phyloP scores from a whole-genome alignment of 2,113 vertebrate species.

The Mastomys natalensis region DNA sequence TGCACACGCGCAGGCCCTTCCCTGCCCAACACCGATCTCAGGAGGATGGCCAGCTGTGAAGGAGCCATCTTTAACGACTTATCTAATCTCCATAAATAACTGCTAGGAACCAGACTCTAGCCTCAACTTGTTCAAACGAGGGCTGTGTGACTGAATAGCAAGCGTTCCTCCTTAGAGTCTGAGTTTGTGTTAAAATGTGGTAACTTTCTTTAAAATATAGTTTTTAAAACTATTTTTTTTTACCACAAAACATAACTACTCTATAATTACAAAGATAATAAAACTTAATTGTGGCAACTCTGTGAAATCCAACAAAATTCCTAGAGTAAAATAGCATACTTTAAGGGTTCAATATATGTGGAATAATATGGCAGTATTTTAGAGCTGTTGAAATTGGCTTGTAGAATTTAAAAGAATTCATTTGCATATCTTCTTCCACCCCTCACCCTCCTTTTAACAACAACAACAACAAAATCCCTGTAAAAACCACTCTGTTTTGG shows the following conservation, averaged over 20 bases:
- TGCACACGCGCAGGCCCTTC: neutral
- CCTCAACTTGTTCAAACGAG: slow-evolving; percentile 45
- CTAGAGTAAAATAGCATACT: neutral
- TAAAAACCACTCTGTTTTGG: neutral
- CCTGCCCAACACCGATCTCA: neutral
- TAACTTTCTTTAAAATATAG: neutral
- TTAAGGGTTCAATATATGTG: neutral
- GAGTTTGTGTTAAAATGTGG: neutral
- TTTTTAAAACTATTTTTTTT: slow-evolving; percentile 15
- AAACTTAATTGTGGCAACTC: neutral
- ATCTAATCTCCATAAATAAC: slow-evolving; percentile 65
- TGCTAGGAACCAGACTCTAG: slow-evolving; percentile 49
- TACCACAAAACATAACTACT: neutral
- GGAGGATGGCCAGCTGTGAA: neutral
- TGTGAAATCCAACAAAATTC: neutral
- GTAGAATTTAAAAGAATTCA: slow-evolving; percentile 34
- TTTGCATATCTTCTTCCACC: neutral
- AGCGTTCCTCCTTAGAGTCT: slow-evolving; percentile 12
- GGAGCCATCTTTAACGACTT: neutral
- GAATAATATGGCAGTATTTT: slow-evolving; percentile 1
- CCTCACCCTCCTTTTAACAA: neutral
- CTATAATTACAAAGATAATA: neutral
- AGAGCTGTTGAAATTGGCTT: neutral
- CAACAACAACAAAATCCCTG: neutral
- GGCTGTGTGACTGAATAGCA: neutral